Conservation (phyloP, 1,140 invertebrate species). For the Hydropsyche tenuis region DNA sequence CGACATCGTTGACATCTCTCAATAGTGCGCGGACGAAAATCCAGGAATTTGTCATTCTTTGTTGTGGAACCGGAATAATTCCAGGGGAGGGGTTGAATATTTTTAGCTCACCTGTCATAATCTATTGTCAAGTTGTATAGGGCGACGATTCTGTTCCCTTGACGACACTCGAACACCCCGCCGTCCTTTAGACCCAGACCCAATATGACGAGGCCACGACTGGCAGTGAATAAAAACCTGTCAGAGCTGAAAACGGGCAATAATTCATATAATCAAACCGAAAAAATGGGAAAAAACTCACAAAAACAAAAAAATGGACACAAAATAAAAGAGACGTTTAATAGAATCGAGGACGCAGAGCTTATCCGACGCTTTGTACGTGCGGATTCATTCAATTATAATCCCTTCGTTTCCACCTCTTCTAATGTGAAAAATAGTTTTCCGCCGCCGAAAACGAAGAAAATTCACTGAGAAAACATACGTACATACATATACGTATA, state of each 20-base stretch:
- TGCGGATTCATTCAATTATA: conserved; percentile 38
- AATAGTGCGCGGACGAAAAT: no score
- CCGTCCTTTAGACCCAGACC: conserved; percentile 37
- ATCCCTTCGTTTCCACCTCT: conserved; percentile 33
- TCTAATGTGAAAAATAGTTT: conserved; percentile 28
- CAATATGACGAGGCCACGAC: conserved; percentile 37
- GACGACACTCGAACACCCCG: conserved; percentile 43
- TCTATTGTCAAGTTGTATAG: conserved; percentile 45
- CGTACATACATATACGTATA: not conserved
- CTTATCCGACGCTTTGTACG: conserved; percentile 7
- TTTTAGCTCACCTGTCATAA: conserved; percentile 38
- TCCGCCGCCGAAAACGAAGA: not conserved
- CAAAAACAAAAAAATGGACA: not conserved
- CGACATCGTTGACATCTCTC: no score
- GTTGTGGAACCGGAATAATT: no score
- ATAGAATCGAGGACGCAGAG: no score
- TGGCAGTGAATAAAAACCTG: conserved; percentile 41
- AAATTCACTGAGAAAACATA: conserved; percentile 12
- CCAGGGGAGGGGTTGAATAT: no score
- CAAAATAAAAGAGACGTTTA: no score
- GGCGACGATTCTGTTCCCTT: conserved; percentile 40
- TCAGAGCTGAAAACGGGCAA: conserved; percentile 34
- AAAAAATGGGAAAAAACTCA: no score
- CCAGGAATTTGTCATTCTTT: no score
- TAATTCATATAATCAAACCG: not conserved